Base-by-base conservation (phyloP, 2,797 vertebrate species). In the Sebastes minor region DNA sequence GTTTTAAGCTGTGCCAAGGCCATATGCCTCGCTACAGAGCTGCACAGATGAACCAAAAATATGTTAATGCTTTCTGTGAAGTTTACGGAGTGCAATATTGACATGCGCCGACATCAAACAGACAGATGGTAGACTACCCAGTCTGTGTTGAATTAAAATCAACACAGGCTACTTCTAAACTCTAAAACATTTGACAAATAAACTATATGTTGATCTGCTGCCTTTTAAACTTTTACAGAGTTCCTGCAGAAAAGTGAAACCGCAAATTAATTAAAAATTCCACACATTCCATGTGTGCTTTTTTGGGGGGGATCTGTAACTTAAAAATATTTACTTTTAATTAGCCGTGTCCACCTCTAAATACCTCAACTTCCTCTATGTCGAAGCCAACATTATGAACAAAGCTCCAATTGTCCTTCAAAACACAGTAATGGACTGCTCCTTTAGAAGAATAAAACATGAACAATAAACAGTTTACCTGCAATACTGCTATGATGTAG, bases 321-420 rank as follows among this genome's bases (percentile, higher is more conserved):
- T 46, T 9, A 22, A 62, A 25, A 79, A 81, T 83, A 78, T 87
- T 90, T 77, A 69, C 76, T 87, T 88, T 89, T 81, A 84, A 88
- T 86, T 84, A 85, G 33, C 68, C 53, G 20, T 25, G 67, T 49
- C 69, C 65, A 80, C 28, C 77, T 88, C 60, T 30, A 42, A 80
- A 32, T 35, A 71, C n/a, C 33, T 60, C 28, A 13, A 4, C 33
- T 8, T 61, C 66, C 20, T 74, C 74, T 16, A 55, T 57, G 77
- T 71, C 22, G 27, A 10, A 59, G 70, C 59, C 66, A 72, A 38
- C 38, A 57, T 12, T 20, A 5, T 5, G 62, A 33, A 65, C 35
- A 64, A 72, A 61, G 53, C 22, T 38, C 22, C 56, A 22, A 7
- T 10, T 79, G 71, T 78, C 30, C 20, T 16, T 28, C 42, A 22